Conservation (phyloP, 2,888 invertebrate genomes). For the Agrochola lota region DNA sequence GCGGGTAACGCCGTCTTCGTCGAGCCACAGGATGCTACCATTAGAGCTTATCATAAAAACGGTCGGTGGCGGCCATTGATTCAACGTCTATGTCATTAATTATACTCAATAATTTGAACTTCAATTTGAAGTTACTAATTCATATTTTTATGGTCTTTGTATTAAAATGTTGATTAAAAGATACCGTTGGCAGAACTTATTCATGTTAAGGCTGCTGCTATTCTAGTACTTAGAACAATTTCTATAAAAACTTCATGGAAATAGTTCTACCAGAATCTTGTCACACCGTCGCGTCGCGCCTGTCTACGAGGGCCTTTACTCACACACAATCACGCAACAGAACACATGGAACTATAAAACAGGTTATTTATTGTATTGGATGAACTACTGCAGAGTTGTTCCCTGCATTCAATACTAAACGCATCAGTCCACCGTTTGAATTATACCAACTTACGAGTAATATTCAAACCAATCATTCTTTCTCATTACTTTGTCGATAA, state of each 20-base stretch:
- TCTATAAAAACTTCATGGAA: too few relatives aligned
- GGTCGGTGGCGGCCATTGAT: not conserved
- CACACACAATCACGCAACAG: not conserved
- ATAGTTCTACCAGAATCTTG: too few relatives aligned
- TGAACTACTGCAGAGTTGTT: not conserved
- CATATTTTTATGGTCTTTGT: not conserved
- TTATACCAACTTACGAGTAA: not conserved
- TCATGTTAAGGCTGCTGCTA: too few relatives aligned
- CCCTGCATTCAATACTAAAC: not conserved
- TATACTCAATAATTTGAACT: not conserved
- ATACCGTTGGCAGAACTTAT: not conserved
- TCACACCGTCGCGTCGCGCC: too few relatives aligned
- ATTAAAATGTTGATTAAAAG: not conserved
- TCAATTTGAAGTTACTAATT: not conserved
- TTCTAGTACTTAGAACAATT: too few relatives aligned
- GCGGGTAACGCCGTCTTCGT: not conserved
- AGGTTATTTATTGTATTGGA: not conserved
- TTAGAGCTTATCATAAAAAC: slow-evolving; percentile 18
- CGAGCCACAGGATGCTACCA: slow-evolving; percentile 10
- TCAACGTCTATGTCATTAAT: slow-evolving; percentile 15
- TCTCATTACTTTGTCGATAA: slow-evolving; percentile 1
- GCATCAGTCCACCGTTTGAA: not conserved
- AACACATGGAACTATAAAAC: not conserved
- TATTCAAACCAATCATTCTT: slow-evolving; percentile 17
- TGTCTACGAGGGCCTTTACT: not conserved